phyloP scores from a whole-genome alignment of 2,797 vertebrate species.

The Hypotaenidia okinawae region DNA sequence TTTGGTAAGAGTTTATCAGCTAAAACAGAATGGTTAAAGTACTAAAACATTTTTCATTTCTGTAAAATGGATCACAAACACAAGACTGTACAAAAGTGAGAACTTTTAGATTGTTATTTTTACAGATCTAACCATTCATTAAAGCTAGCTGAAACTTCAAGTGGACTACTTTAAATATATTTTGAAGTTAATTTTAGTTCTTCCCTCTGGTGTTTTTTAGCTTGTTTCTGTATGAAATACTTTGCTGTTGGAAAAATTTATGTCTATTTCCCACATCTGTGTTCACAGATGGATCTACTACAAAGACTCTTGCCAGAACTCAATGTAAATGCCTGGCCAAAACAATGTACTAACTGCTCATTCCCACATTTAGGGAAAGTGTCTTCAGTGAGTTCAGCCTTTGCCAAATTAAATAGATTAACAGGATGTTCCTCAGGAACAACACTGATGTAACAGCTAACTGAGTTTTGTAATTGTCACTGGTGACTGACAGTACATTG shows the following conservation, averaged over 20 bases:
- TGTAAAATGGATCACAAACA: neutral
- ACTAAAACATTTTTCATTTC: neutral
- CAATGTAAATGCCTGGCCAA: conserved; percentile 14
- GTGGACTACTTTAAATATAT: neutral
- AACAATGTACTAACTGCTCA: conserved; percentile 12
- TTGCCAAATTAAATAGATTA: conserved; percentile 38
- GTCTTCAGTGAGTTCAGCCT: neutral
- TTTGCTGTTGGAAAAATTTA: conserved; percentile 2
- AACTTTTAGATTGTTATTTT: neutral
- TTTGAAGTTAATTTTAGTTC: conserved; percentile 41
- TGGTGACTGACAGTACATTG: neutral
- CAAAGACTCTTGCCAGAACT: conserved; percentile 17
- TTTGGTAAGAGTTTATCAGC: neutral
- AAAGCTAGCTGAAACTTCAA: conserved; percentile 20
- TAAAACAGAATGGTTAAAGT: neutral
- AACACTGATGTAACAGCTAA: neutral
- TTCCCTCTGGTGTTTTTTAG: conserved; percentile 14
- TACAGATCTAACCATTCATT: neutral
- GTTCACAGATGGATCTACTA: conserved; percentile 61
- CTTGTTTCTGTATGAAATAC: conserved; percentile 9
- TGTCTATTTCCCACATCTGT: conserved; percentile 52
- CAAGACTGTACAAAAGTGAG: neutral
- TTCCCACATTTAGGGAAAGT: neutral
- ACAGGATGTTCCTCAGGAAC: conserved; percentile 13
- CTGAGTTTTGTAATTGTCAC: neutral